Evolutionary conservation across 2,888 invertebrate genomes (phyloP), one percentile per base, ranked within the genome.

Genomic region (Synergus itoensis): DNA sequence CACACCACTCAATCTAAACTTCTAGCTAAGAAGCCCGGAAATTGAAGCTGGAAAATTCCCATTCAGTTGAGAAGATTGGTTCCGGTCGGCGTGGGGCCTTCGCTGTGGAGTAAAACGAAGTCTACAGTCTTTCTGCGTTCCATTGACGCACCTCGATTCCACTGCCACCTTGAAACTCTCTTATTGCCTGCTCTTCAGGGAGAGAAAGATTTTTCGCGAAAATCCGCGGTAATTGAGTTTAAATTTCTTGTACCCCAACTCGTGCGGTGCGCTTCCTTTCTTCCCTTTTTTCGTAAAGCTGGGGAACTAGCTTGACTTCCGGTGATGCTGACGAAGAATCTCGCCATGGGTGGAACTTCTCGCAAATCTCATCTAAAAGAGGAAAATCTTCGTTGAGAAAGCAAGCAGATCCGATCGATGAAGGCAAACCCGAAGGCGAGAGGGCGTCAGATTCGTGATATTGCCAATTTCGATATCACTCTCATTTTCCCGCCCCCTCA

Each of bases 401-500:
- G 48, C 28, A n/a, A 57, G 53, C 40, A n/a, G 40, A 73, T 73
- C 36, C 53, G 40, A 73, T 73, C 73, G 73, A 73, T 73, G 40
- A n/a, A 57, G 73, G 53, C 53, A 40, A 53, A 40, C 53, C 53
- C 18, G 53, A 57, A n/a, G 73, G 73, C 73, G 36, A 73, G 73
- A 73, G 73, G 73, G 73, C 48, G 53, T 53, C 53, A 73, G 73
- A 53, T 73, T 62, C 63, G 77, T 45, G 63, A 77, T 77, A 77
- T 77, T 77, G 77, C 62, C 77, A 77, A 77, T 77, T 77, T 77
- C 45, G 77, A 62, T 77, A 77, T 77, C 77, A 77, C 48, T 77
- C 77, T 77, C 63, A 77, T 77, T 63, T 77, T 62, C 63, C 62
- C 77, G 43, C 77, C 48, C 57, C 53, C 73, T 36, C 53, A 16